Evolutionary conservation across 2,113 vertebrate genomes (phyloP).

Genomic region (Neomonachus schauinslandi): DNA sequence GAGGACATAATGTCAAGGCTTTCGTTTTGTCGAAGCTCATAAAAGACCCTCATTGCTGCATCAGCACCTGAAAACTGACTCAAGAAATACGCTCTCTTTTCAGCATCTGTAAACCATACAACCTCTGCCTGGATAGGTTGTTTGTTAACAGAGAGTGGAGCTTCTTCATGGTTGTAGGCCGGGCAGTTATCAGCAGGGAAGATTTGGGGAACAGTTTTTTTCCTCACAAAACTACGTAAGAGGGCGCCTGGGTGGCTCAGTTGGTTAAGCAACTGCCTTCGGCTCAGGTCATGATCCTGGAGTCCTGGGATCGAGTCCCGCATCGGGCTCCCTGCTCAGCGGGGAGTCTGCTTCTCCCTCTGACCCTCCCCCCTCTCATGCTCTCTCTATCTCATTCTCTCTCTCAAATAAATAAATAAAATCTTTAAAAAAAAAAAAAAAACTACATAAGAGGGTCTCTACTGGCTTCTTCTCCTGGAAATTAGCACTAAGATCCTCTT

Average conservation of each 20-base stretch:
- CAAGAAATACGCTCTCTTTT: conserved; percentile 57
- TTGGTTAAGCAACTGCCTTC: too few relatives aligned
- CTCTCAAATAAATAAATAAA: too few relatives aligned
- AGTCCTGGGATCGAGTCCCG: too few relatives aligned
- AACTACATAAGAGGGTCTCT: conserved; percentile 48
- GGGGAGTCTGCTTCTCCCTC: too few relatives aligned
- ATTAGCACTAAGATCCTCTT: conserved; percentile 44
- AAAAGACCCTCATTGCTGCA: conserved; percentile 25
- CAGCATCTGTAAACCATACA: conserved; percentile 57
- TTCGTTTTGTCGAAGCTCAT: conserved; percentile 40
- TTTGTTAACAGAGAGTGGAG: conserved; percentile 58
- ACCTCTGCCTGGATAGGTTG: conserved; percentile 41
- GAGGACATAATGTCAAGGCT: conserved; percentile 59
- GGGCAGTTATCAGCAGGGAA: conserved; percentile 55
- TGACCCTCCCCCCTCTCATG: too few relatives aligned
- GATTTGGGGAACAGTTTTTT: conserved; percentile 42
- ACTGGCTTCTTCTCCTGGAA: conserved; percentile 19
- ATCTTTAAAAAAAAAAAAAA: neutral
- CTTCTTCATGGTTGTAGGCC: conserved; percentile 34
- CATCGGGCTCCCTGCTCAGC: too few relatives aligned
- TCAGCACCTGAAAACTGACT: conserved; percentile 57
- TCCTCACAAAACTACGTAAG: conserved; percentile 39
- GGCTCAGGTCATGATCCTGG: too few relatives aligned
- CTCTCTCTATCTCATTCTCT: too few relatives aligned
- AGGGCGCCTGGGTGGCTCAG: neutral